Conservation (phyloP, 2,888 invertebrate genomes). For the Torymus auratus region DNA sequence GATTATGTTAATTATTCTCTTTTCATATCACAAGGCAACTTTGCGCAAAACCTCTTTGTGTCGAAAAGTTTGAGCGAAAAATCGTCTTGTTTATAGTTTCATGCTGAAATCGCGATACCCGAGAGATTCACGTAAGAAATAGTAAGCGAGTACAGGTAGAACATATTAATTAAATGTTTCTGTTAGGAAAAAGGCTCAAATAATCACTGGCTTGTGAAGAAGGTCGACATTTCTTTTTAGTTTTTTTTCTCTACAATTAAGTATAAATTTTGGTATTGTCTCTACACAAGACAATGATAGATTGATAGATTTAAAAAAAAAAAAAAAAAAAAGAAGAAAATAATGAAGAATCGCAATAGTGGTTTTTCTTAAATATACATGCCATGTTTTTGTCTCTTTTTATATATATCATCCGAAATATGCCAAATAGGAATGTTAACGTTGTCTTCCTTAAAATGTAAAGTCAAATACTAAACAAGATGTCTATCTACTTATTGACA, state of each 20-base stretch:
- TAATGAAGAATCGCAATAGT: conserved; percentile 35
- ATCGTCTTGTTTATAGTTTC: conserved; percentile 17
- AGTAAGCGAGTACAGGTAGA: conserved; percentile 36
- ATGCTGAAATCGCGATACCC: conserved; percentile 35
- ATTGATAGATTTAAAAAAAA: conserved; percentile 9
- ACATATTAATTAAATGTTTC: conserved; percentile 30
- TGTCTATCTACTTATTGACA: conserved; percentile 46
- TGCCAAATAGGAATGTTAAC: conserved; percentile 55
- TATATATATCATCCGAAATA: conserved; percentile 35
- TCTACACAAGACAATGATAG: conserved; percentile 11
- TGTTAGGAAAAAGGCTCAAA: conserved; percentile 39
- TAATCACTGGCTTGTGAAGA: conserved; percentile 30
- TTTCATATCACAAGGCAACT: conserved; percentile 31
- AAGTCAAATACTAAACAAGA: conserved; percentile 49
- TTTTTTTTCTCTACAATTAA: conserved; percentile 4
- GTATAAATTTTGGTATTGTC: conserved; percentile 1
- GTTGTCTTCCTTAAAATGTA: conserved; percentile 47
- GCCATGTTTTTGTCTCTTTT: conserved; percentile 27
- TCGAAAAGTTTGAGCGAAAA: conserved; percentile 23
- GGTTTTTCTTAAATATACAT: conserved; percentile 23
- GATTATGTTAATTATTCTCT: conserved; percentile 28
- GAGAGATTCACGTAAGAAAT: conserved; percentile 44
- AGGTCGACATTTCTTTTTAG: conserved; percentile 16
- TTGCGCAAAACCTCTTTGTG: conserved; percentile 19
- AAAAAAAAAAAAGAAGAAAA: conserved; percentile 28